These are phyloP conservation scores for Natator depressus DNA, from an alignment of 2,113 vertebrate species.

Conservation along the genomic window DNA sequence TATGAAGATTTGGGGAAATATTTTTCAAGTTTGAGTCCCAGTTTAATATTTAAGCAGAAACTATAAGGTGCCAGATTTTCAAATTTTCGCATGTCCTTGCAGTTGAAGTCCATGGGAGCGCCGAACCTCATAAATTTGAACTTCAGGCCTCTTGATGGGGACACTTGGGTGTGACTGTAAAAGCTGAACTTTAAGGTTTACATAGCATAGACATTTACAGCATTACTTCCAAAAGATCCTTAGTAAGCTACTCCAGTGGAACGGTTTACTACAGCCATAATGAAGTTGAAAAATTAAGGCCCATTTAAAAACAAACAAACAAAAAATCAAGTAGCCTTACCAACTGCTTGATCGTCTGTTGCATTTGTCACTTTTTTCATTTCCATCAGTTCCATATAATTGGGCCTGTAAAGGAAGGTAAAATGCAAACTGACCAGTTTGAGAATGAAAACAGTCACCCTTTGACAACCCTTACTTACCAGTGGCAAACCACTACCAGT, in stretches of 20 bases:
- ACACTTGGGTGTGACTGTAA: neutral
- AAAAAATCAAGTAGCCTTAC: slow-evolving; percentile 66
- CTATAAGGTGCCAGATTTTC: neutral
- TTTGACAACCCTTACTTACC: slow-evolving; percentile 65
- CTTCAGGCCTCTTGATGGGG: neutral
- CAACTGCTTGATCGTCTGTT: slow-evolving; percentile 79
- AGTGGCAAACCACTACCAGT: slow-evolving; percentile 51
- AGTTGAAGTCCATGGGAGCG: neutral
- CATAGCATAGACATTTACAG: neutral
- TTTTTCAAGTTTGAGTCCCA: neutral
- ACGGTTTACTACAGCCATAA: neutral
- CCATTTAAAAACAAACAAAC: neutral
- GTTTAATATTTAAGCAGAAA: neutral
- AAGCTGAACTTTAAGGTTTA: neutral
- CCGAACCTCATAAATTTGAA: neutral
- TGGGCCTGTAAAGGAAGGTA: slow-evolving; percentile 23
- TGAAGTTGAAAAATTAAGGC: neutral
- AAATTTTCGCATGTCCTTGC: neutral
- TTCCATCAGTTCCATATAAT: slow-evolving; percentile 41
- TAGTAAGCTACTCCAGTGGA: neutral
- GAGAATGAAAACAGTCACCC: neutral
- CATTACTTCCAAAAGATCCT: neutral
- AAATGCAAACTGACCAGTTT: neutral
- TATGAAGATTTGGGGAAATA: neutral
- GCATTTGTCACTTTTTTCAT: slow-evolving; percentile 71